Percentiles rank a stretch among this genome's conserved stretches.
Evolutionary conservation across 2,797 vertebrate species (phyloP).

Genomic region (Miichthys miiuy): DNA sequence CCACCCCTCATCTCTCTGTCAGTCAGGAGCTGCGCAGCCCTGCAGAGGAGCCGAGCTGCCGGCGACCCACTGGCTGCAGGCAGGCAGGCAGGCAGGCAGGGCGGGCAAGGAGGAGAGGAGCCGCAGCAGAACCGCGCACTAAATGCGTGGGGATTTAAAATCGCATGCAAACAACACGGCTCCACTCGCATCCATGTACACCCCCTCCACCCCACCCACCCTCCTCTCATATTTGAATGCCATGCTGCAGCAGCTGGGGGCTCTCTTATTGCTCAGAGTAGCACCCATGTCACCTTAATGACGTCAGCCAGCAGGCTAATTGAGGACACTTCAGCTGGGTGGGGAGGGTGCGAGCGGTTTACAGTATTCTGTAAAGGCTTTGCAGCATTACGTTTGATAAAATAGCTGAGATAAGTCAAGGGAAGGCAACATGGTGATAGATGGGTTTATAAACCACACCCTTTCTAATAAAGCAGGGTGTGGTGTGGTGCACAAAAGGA

Average conservation of each 20-base stretch:
- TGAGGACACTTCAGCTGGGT: slow-evolving; percentile 73
- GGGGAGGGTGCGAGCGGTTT: slow-evolving; percentile 54
- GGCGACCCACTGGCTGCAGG: slow-evolving; percentile 43
- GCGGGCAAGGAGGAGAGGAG: background rate
- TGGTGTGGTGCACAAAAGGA: slow-evolving; percentile 55
- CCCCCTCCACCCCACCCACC: background rate
- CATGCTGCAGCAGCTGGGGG: slow-evolving; percentile 32
- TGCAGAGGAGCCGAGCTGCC: slow-evolving; percentile 64
- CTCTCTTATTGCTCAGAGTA: slow-evolving; percentile 41
- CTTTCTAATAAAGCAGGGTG: slow-evolving; percentile 52
- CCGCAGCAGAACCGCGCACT: background rate
- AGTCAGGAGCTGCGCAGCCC: slow-evolving; percentile 76
- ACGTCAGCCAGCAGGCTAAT: slow-evolving; percentile 81
- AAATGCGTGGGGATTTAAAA: background rate
- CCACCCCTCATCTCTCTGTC: slow-evolving; percentile 90
- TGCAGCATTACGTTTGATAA: slow-evolving; percentile 51
- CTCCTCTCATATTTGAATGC: slow-evolving; percentile 17
- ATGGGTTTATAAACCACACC: slow-evolving; percentile 55
- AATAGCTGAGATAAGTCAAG: background rate
- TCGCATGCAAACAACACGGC: slow-evolving; percentile 3
- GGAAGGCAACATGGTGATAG: background rate
- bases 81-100: background rate
- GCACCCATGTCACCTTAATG: slow-evolving; percentile 82
- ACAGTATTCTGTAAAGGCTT: slow-evolving; percentile 31
- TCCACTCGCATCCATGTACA: background rate